Evolutionary conservation across 2,888 invertebrate species (phyloP).

Genomic region (Eubasilissa splendida): DNA sequence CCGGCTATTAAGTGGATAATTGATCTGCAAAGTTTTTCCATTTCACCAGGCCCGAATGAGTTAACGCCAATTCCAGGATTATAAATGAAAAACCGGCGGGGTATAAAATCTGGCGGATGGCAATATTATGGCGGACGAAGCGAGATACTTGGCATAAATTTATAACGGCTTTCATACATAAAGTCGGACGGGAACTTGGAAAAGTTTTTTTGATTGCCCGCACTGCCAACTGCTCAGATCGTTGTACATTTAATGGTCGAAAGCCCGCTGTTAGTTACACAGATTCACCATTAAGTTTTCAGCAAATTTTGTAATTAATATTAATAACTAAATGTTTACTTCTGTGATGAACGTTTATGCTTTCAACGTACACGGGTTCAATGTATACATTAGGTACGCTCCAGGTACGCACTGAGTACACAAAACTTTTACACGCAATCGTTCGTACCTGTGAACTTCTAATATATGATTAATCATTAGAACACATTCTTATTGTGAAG

Average conservation of each 20-base stretch:
- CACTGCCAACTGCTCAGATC: conserved; percentile 32
- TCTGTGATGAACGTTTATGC: neutral
- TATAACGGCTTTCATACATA: conserved; percentile 41
- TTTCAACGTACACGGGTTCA: no score
- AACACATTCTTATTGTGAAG: no score
- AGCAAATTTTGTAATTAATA: conserved; percentile 12
- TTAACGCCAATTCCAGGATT: conserved; percentile 53
- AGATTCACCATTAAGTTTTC: conserved; percentile 15
- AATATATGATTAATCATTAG: no score
- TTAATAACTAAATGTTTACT: conserved; percentile 30
- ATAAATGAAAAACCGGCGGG: conserved; percentile 57
- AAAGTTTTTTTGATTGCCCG: conserved; percentile 43
- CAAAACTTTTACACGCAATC: no score
- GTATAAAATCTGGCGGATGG: conserved; percentile 52
- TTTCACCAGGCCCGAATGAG: conserved; percentile 52
- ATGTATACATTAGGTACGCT: no score
- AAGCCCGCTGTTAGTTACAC: conserved; percentile 19
- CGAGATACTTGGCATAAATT: conserved; percentile 52
- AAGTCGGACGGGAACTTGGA: conserved; percentile 29
- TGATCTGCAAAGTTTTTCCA: conserved; percentile 58
- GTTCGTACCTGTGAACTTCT: no score
- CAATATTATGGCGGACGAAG: conserved; percentile 49
- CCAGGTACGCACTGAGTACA: no score
- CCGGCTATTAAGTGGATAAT: conserved; percentile 56
- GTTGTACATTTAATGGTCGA: conserved; percentile 1